phyloP scores from a whole-genome alignment of 2,797 vertebrate species.

The Scomberomorus guttatus region DNA sequence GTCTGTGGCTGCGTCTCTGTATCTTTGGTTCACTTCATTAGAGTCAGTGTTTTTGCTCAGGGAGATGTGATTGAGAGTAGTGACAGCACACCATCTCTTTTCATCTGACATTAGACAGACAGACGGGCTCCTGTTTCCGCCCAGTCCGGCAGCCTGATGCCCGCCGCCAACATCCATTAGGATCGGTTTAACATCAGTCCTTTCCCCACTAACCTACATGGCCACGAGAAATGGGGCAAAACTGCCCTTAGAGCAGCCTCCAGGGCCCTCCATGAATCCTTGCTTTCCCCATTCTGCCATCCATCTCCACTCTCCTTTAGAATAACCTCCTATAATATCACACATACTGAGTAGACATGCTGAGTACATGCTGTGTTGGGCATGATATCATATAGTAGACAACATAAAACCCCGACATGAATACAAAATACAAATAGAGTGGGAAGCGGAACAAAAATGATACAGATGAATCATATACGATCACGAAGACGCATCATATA shows the following conservation, averaged over 20 bases:
- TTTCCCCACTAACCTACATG: slow-evolving; percentile 63
- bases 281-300: slow-evolving; percentile 46
- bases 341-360: slow-evolving; percentile 1
- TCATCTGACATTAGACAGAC: slow-evolving; percentile 63
- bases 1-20: slow-evolving; percentile 32
- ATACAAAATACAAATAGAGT: slow-evolving; percentile 13
- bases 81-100: slow-evolving; percentile 63
- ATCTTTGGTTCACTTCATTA: slow-evolving; percentile 64
- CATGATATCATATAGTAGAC: slow-evolving; percentile 16
- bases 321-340: slow-evolving; percentile 16
- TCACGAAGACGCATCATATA: slow-evolving; percentile 15
- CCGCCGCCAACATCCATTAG: slow-evolving; percentile 71
- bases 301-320: background rate
- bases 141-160: slow-evolving; percentile 49
- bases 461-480: slow-evolving; percentile 46
- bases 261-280: slow-evolving; percentile 37
- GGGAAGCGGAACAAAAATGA: slow-evolving; percentile 16
- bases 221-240: slow-evolving; percentile 65
- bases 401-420: slow-evolving; percentile 13
- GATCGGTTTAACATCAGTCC: slow-evolving; percentile 59
- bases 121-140: slow-evolving; percentile 56
- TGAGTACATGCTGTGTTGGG: slow-evolving; percentile 8
- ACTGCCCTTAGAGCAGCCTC: slow-evolving; percentile 59
- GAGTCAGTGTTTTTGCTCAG: slow-evolving; percentile 48
- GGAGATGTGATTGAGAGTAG: slow-evolving; percentile 62